These are phyloP conservation scores for Bos javanicus DNA, from an alignment of 2,113 vertebrate genomes.

Conservation along the genomic window DNA sequence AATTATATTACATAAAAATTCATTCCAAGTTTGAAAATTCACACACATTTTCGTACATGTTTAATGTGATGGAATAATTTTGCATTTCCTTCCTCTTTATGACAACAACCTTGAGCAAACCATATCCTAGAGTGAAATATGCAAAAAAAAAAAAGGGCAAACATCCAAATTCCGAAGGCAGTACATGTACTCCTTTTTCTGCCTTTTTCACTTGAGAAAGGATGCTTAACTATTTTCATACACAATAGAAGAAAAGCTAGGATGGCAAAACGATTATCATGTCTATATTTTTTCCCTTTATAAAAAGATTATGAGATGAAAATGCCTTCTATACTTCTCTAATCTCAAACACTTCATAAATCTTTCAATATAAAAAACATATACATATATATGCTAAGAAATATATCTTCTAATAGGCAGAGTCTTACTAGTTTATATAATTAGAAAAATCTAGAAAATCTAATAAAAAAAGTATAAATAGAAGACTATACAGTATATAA, in stretches of 20 bases:
- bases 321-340: not conserved
- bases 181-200: not conserved
- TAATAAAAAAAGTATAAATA: not conserved
- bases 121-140: not conserved
- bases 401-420: not conserved
- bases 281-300: not conserved
- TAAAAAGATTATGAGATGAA: not conserved
- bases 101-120: not conserved
- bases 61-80: not conserved
- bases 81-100: not conserved
- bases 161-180: not conserved
- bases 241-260: not conserved
- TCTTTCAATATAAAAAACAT: not conserved
- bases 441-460: not conserved
- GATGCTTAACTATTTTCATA: not conserved
- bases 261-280: not conserved
- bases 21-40: not conserved
- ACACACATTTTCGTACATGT: not conserved
- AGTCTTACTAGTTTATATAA: not conserved
- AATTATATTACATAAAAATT: conserved; percentile 22
- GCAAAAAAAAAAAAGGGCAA: not conserved
- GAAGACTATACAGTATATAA: not conserved
- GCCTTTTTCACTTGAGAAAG: not conserved
- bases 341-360: not conserved
- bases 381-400: not conserved